These are phyloP conservation scores for Aldabrachelys gigantea DNA, from an alignment of 2,113 vertebrate species.

Conservation along the genomic window DNA sequence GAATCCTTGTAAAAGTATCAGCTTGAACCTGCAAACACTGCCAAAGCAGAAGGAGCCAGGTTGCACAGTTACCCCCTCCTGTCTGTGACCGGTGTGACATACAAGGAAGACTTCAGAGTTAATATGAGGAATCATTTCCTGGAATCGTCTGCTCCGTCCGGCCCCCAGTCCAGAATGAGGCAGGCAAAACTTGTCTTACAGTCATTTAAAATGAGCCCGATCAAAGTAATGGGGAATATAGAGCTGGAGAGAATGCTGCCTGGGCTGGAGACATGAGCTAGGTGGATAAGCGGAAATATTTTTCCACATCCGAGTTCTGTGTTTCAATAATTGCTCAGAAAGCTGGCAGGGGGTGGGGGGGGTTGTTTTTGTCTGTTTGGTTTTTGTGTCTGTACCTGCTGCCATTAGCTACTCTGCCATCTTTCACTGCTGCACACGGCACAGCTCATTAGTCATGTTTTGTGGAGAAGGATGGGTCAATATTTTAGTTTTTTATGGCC, in stretches of 20 bases:
- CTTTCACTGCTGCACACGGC: rapidly evolving
- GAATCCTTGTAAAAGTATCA: not conserved
- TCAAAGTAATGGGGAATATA: not conserved
- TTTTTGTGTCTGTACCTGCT: not conserved
- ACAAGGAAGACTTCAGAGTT: not conserved
- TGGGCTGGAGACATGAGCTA: not conserved
- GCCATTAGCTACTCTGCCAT: not conserved
- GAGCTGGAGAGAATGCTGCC: not conserved
- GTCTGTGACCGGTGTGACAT: not conserved
- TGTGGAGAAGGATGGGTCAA: not conserved
- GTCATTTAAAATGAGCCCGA: not conserved
- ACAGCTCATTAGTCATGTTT: not conserved
- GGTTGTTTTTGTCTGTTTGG: not conserved
- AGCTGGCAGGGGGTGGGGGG: not conserved
- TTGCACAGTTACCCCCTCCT: not conserved
- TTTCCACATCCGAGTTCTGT: not conserved
- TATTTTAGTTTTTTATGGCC: not conserved
- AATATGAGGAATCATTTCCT: not conserved
- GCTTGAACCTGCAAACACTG: not conserved
- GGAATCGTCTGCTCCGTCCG: no score
- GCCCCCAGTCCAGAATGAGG: not conserved
- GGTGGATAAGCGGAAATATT: not conserved
- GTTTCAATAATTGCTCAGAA: not conserved
- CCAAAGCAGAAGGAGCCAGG: not conserved
- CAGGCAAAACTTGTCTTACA: not conserved